Evolutionary conservation across 2,797 vertebrate species (phyloP).

Genomic region (Okamejei kenojei): DNA sequence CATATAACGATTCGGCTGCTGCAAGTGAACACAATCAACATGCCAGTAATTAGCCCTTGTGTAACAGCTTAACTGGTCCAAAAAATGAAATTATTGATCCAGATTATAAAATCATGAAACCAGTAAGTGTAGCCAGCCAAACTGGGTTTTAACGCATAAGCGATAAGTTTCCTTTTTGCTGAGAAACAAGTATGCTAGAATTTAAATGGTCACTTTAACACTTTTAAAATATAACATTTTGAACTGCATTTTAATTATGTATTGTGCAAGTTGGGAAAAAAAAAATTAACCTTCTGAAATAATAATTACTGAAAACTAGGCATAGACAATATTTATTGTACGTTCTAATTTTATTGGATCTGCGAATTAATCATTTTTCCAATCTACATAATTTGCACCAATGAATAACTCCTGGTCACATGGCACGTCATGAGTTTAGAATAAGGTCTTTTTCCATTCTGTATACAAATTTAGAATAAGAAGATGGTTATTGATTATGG

Average conservation of each 20-base stretch:
- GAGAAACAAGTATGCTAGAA: not conserved
- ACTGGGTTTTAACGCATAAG: not conserved
- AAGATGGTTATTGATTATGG: not conserved
- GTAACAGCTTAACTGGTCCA: not conserved
- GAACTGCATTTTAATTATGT: not conserved
- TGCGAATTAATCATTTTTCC: not conserved
- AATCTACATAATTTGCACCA: not conserved
- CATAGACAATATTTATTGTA: not conserved
- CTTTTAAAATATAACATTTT: not conserved
- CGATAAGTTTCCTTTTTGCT: not conserved
- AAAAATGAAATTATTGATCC: slow-evolving; percentile 4
- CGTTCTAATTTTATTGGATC: not conserved
- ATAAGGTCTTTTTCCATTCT: not conserved
- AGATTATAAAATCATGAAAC: not conserved
- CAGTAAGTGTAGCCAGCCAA: not conserved
- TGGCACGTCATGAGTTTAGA: not conserved
- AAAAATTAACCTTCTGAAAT: not conserved
- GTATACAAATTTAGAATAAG: not conserved
- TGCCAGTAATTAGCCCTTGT: not conserved
- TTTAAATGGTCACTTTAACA: not conserved
- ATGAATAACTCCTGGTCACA: not conserved
- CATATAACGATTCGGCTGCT: not conserved
- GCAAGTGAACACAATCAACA: not conserved
- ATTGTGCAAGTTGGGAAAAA: not conserved
- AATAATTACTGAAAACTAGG: not conserved